Evolutionary conservation across 2,113 vertebrate species (phyloP).

Genomic region (Perca flavescens): DNA sequence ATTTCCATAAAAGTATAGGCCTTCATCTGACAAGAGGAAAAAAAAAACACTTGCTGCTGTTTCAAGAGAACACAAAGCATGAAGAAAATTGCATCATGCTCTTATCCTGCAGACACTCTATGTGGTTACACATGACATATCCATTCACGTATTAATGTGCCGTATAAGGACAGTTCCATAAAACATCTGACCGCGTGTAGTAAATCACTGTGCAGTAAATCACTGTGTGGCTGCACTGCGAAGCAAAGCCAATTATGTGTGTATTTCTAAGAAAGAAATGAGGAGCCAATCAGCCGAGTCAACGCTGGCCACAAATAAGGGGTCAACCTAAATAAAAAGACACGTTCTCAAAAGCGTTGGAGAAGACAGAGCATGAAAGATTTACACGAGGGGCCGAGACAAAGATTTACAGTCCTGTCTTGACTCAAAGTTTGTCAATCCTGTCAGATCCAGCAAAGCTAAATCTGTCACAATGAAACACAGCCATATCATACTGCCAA

Average conservation of each 20-base stretch:
- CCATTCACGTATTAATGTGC: constrained; percentile 49
- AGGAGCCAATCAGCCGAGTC: constrained; percentile 45
- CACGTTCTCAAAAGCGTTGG: constrained; percentile 7
- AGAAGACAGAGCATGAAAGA: constrained; percentile 50
- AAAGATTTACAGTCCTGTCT: constrained; percentile 51
- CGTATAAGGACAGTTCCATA: constrained; percentile 20
- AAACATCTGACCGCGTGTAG: constrained; percentile 26
- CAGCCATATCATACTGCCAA: constrained; percentile 22
- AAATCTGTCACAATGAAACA: constrained; percentile 57
- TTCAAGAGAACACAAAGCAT: constrained; percentile 72
- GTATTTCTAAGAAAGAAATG: constrained; percentile 26
- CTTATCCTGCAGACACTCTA: constrained; percentile 61
- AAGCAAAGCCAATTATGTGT: constrained; percentile 53
- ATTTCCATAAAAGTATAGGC: constrained; percentile 84
- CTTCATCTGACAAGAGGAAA: constrained; percentile 77
- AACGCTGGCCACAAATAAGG: constrained; percentile 37
- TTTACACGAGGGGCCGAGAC: constrained; percentile 21
- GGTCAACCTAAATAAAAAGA: constrained; percentile 50
- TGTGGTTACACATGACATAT: constrained; percentile 67
- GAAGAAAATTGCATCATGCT: constrained; percentile 74
- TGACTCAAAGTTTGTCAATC: constrained; percentile 52
- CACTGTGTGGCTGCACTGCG: neutral
- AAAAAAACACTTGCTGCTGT: constrained; percentile 70
- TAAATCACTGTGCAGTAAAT: constrained; percentile 34
- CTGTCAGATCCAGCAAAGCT: constrained; percentile 51